Evolutionary conservation across 2,797 vertebrate genomes (phyloP).

Genomic region (Schizothorax lantsangensis): DNA sequence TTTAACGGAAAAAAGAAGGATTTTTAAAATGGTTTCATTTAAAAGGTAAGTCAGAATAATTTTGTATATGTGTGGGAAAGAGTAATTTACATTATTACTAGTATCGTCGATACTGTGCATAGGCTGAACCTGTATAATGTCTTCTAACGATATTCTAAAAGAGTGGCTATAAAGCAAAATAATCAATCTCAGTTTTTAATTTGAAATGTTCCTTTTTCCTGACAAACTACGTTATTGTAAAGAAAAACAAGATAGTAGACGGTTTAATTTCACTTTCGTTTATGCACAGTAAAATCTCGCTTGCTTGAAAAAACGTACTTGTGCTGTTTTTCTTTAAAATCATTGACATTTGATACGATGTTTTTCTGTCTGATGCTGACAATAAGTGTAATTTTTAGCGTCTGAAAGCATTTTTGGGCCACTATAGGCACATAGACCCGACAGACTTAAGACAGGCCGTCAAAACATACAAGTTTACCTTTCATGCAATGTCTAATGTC

Average conservation of each 20-base stretch:
- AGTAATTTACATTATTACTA: not conserved
- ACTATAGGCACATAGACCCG: not conserved
- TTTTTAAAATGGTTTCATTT: not conserved
- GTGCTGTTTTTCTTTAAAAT: not conserved
- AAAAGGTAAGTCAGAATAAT: conserved; percentile 6
- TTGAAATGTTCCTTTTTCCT: not conserved
- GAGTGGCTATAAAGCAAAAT: not conserved
- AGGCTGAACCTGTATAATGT: too few relatives aligned
- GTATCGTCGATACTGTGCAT: not conserved
- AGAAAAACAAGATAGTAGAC: not conserved
- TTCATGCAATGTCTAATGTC: not conserved
- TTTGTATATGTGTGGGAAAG: not conserved
- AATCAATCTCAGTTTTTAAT: not conserved
- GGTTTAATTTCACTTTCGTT: conserved; percentile 29
- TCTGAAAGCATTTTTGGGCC: not conserved
- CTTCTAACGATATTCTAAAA: too few relatives aligned
- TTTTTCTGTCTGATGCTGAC: not conserved
- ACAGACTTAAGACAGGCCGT: not conserved
- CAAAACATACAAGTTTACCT: not conserved
- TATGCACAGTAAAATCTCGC: not conserved
- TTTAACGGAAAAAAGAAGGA: not conserved
- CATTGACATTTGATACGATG: not conserved
- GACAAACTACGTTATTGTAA: not conserved
- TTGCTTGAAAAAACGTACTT: not conserved
- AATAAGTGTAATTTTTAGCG: not conserved